Conservation (phyloP, 2,888 invertebrate genomes). For the Drosophila borborema region DNA sequence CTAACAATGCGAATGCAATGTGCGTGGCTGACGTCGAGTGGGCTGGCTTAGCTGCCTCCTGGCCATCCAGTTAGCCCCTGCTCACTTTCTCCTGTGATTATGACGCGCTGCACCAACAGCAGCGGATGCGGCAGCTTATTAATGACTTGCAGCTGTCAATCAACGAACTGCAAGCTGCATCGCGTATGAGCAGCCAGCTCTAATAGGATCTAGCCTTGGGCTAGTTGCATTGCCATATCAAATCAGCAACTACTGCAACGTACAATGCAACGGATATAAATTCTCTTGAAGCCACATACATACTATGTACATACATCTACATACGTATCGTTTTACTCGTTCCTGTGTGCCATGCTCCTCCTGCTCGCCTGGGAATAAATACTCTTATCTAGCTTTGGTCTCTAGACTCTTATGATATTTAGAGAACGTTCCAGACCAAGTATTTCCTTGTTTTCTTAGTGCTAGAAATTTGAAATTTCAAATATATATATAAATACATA, state of each 20-base stretch:
- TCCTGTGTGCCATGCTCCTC: too few relatives aligned
- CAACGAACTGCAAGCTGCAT: conserved; percentile 6
- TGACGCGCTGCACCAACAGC: conserved; percentile 28
- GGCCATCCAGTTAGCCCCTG: conserved; percentile 8
- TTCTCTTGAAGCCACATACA: not conserved
- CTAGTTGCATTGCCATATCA: not conserved
- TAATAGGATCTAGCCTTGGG: not conserved
- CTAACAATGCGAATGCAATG: conserved; percentile 1
- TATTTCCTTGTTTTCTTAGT: too few relatives aligned
- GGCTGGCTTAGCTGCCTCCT: conserved; percentile 10
- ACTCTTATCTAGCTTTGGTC: too few relatives aligned
- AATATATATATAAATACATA: too few relatives aligned
- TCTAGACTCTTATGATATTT: too few relatives aligned
- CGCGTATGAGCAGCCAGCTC: not conserved
- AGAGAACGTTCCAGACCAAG: too few relatives aligned
- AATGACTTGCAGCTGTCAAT: conserved; percentile 39
- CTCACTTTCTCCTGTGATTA: conserved; percentile 24
- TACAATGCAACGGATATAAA: not conserved
- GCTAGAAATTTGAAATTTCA: too few relatives aligned
- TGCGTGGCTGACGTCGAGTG: conserved; percentile 14
- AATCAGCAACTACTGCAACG: not conserved
- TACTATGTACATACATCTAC: too few relatives aligned
- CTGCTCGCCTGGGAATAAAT: too few relatives aligned
- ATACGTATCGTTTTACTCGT: too few relatives aligned
- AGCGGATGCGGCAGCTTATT: conserved; percentile 32